Evolutionary conservation across 2,888 invertebrate genomes (phyloP).

Genomic region (Noctua janthe): DNA sequence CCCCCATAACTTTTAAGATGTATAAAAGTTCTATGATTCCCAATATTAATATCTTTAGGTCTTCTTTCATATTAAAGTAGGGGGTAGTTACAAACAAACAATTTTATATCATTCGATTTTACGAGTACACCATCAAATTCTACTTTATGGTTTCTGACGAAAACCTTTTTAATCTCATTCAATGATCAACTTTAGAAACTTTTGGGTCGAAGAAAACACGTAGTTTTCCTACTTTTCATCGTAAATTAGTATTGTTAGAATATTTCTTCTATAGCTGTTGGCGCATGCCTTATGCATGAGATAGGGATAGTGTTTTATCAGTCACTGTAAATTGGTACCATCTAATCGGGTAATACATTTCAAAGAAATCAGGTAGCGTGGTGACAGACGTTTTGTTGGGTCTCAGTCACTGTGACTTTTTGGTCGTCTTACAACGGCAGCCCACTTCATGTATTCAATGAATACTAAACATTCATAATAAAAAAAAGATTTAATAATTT

Average conservation of each 20-base stretch:
- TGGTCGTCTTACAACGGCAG: too few species aligned
- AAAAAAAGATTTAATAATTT: too few species aligned
- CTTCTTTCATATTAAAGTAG: constrained; percentile 25
- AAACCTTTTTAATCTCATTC: constrained; percentile 48
- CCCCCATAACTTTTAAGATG: too few species aligned
- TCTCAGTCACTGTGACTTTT: too few species aligned
- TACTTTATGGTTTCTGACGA: constrained; percentile 52
- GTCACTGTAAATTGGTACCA: background rate
- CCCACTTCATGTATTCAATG: too few species aligned
- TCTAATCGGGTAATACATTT: too few species aligned
- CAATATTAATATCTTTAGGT: constrained; percentile 15
- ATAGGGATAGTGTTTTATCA: background rate
- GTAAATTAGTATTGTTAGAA: background rate
- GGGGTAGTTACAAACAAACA: constrained; percentile 54
- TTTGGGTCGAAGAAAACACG: constrained; percentile 11
- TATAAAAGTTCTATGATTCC: constrained; percentile 22
- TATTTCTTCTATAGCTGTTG: background rate
- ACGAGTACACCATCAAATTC: constrained; percentile 51
- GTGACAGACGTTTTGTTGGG: too few species aligned
- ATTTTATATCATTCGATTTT: constrained; percentile 55
- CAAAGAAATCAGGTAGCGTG: too few species aligned
- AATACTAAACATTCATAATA: too few species aligned
- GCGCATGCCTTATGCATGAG: background rate
- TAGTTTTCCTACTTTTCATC: background rate
- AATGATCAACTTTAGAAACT: constrained; percentile 36